These are phyloP conservation scores for Calameuta pallipes DNA, from an alignment of 2,888 invertebrate species.

Conservation along the genomic window DNA sequence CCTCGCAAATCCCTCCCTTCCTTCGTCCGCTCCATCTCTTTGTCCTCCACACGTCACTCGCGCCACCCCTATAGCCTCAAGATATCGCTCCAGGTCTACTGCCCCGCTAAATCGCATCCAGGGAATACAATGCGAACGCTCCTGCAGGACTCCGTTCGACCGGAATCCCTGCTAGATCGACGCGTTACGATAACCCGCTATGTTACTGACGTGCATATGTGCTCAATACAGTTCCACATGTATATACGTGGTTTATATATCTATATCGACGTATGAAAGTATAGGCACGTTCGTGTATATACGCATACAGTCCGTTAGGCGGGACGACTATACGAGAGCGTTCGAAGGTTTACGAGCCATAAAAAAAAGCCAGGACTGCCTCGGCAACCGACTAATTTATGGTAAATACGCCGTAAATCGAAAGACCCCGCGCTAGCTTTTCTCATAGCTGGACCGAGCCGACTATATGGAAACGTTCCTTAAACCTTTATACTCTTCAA, in stretches of 20 bases:
- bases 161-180: neutral
- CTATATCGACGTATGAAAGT: neutral
- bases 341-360: constrained; percentile 13
- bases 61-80: neutral
- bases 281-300: neutral
- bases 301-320: neutral
- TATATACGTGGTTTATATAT: neutral
- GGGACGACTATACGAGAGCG: neutral
- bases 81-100: neutral
- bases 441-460: constrained; percentile 1
- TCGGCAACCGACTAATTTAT: constrained; percentile 20
- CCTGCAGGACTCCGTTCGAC: neutral
- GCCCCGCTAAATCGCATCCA: neutral
- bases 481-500: neutral
- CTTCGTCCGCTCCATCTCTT: neutral
- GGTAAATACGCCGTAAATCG: constrained; percentile 15
- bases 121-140: neutral
- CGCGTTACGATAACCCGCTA: neutral
- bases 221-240: neutral
- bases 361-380: neutral
- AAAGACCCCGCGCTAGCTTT: constrained; percentile 8
- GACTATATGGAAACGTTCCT: neutral
- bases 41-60: neutral
- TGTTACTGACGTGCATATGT: neutral
- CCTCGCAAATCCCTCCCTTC: neutral